Percentiles rank a stretch among this genome's conserved stretches.
Conservation (phyloP, 2,888 invertebrate genomes). For the Leptopilina drosophilae region DNA sequence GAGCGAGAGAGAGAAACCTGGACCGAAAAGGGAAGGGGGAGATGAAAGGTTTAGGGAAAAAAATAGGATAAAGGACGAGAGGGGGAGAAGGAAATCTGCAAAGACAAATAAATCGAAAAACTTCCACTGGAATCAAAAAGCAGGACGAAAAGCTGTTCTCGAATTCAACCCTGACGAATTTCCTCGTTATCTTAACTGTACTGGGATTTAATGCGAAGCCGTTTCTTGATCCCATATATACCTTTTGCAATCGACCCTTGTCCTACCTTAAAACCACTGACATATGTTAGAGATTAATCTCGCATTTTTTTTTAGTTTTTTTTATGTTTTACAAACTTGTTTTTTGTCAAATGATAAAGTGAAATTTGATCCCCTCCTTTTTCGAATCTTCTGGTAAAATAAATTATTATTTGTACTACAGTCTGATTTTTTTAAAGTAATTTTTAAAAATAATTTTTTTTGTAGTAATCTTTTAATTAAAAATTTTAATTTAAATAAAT, state of each 20-base stretch:
- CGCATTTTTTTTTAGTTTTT: slow-evolving; percentile 44
- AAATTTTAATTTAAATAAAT: too few species aligned
- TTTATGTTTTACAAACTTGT: too few species aligned
- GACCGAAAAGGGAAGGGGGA: background rate
- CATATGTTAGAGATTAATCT: slow-evolving; percentile 37
- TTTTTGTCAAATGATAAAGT: slow-evolving; percentile 3
- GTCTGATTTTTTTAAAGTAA: too few species aligned
- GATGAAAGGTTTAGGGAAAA: slow-evolving; percentile 10
- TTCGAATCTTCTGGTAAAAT: too few species aligned
- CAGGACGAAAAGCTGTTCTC: slow-evolving; percentile 27
- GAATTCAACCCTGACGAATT: slow-evolving; percentile 51
- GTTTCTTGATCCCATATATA: slow-evolving; percentile 41
- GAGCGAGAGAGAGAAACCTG: background rate
- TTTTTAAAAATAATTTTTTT: too few species aligned
- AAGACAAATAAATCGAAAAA: slow-evolving; percentile 36
- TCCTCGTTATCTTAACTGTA: slow-evolving; percentile 60
- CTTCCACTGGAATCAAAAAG: slow-evolving; percentile 18
- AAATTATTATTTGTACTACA: too few species aligned
- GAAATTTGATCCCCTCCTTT: background rate
- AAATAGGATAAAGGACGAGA: slow-evolving; percentile 9
- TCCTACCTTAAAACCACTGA: slow-evolving; percentile 40
- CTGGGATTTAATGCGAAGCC: slow-evolving; percentile 55
- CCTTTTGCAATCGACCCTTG: slow-evolving; percentile 42
- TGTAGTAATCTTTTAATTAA: too few species aligned
- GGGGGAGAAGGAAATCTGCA: slow-evolving; percentile 3